Conservation (phyloP, 2,888 invertebrate species). For the Omphaloscelis lunosa region DNA sequence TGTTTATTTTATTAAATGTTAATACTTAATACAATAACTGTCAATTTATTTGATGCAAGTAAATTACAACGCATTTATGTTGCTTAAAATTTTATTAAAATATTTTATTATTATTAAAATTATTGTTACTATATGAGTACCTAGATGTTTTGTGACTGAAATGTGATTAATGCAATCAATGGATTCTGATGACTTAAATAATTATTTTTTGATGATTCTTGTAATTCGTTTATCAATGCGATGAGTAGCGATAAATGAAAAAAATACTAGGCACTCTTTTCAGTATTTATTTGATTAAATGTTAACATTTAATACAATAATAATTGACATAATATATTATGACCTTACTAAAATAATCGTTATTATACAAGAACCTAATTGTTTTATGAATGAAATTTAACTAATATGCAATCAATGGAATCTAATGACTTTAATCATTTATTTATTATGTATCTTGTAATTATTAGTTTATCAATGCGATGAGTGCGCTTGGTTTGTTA, state of each 20-base stretch:
- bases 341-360: too few species aligned
- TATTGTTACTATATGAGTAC: too few species aligned
- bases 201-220: conserved; percentile 39
- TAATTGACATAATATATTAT: neutral
- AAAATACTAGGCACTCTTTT: neutral
- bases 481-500: conserved; percentile 14
- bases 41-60: too few species aligned
- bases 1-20: neutral
- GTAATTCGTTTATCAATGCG: conserved; percentile 30
- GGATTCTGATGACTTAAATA: conserved; percentile 22
- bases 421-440: conserved; percentile 33
- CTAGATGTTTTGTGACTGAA: too few species aligned
- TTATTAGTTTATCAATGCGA: conserved; percentile 43
- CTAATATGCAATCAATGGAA: conserved; percentile 12
- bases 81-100: neutral
- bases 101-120: too few species aligned
- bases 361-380: too few species aligned
- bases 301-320: neutral
- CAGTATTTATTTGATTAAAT: neutral
- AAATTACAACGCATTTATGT: neutral
- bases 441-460: conserved; percentile 33
- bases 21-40: too few species aligned
- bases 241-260: conserved; percentile 19
- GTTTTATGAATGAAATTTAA: conserved; percentile 20
- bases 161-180: conserved; percentile 30